Conservation (phyloP, 2,888 invertebrate species). For the Leptinotarsa haldemani region DNA sequence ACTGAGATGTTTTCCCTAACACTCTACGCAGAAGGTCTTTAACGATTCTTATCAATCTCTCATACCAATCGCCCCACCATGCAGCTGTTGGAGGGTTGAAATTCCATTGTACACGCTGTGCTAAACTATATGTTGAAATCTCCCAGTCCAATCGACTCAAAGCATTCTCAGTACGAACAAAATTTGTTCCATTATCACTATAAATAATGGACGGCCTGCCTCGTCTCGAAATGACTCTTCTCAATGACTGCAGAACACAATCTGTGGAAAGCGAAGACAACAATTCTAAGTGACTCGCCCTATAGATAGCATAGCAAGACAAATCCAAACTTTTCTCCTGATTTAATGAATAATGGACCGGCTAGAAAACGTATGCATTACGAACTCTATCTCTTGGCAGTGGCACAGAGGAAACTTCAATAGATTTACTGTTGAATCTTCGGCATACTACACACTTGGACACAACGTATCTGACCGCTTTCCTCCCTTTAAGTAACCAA, state of each 20-base stretch:
- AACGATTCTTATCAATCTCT: too few relatives aligned
- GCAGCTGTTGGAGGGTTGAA: conserved; percentile 9
- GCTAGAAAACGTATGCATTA: too few relatives aligned
- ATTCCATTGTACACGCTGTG: conserved; percentile 11
- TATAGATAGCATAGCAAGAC: not conserved
- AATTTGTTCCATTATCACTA: conserved; percentile 22
- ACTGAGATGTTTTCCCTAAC: too few relatives aligned
- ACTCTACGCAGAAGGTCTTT: too few relatives aligned
- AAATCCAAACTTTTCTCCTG: conserved; percentile 11
- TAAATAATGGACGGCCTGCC: not conserved
- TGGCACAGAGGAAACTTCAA: too few relatives aligned
- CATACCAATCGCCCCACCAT: too few relatives aligned
- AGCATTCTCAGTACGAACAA: conserved; percentile 14
- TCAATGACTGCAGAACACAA: conserved; percentile 10
- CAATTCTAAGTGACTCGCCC: conserved; percentile 4
- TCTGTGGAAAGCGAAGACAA: conserved; percentile 14
- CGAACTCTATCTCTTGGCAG: too few relatives aligned
- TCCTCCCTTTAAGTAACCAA: too few relatives aligned
- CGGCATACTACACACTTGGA: too few relatives aligned
- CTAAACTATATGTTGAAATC: not conserved
- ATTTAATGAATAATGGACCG: conserved; percentile 17
- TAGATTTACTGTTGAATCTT: too few relatives aligned
- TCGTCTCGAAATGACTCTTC: conserved; percentile 6
- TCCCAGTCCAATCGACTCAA: conserved; percentile 3
- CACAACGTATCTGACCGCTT: too few relatives aligned